These are phyloP conservation scores for Acyrthosiphon pisum DNA, from an alignment of 1,140 invertebrate species.

Conservation along the genomic window DNA sequence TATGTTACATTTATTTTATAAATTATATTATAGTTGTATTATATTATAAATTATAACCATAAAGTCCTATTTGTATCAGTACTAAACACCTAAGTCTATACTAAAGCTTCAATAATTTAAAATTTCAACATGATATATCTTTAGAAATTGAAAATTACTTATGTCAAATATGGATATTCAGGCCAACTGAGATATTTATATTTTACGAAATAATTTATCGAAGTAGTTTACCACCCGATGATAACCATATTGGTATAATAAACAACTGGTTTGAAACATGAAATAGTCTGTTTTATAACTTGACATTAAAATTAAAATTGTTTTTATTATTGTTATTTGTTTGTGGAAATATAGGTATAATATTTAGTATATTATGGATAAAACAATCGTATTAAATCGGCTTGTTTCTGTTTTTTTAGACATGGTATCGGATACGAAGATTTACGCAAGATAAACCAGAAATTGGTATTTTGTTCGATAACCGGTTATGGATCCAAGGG, in stretches of 20 bases:
- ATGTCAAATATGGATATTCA: background rate
- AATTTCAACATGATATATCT: background rate
- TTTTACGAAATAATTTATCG: background rate
- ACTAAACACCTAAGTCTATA: background rate
- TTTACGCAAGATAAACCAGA: conserved; percentile 75
- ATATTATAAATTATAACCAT: background rate
- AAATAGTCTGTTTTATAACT: background rate
- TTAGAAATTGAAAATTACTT: background rate
- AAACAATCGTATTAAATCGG: background rate
- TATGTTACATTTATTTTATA: no score
- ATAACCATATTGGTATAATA: background rate
- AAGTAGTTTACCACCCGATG: background rate
- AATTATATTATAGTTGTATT: background rate
- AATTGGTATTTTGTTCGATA: conserved; percentile 92
- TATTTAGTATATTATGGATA: background rate
- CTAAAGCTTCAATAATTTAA: background rate
- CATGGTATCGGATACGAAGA: conserved; percentile 82
- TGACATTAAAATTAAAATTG: background rate
- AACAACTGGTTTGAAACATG: background rate
- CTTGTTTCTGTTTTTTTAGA: conserved; percentile 11
- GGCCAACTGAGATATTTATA: background rate
- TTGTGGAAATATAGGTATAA: no score
- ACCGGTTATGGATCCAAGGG: conserved; percentile 90
- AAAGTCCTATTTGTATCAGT: background rate
- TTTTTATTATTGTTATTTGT: background rate